phyloP scores from a whole-genome alignment of 2,797 vertebrate species.

The Peromyscus aztecus region DNA sequence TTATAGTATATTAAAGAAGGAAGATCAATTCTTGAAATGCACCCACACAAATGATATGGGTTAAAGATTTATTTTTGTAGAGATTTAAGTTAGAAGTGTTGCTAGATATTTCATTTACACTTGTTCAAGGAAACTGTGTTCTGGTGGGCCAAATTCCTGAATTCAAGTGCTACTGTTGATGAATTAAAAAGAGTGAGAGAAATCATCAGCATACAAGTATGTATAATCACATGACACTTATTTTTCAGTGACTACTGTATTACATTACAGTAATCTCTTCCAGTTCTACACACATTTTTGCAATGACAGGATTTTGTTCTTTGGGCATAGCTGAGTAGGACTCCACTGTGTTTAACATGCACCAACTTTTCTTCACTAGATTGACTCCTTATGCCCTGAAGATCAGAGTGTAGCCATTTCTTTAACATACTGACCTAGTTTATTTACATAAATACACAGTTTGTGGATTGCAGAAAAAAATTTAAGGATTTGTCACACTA shows the following conservation, averaged over 20 bases:
- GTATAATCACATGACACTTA: background rate
- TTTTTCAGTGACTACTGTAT: background rate
- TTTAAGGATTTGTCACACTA: background rate
- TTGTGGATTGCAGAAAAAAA: background rate
- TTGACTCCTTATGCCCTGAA: background rate
- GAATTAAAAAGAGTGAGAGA: background rate
- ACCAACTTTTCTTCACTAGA: background rate
- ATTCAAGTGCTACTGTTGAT: background rate
- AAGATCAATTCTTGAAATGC: too few species aligned
- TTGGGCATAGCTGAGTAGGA: background rate
- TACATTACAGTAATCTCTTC: background rate
- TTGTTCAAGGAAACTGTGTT: background rate
- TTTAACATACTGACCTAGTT: background rate
- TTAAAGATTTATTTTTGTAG: background rate
- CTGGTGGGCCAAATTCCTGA: background rate
- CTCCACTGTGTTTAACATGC: background rate
- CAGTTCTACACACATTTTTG: background rate
- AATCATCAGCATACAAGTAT: background rate
- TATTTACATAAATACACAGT: background rate
- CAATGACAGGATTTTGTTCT: background rate
- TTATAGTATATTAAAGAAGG: background rate
- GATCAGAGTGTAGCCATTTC: background rate
- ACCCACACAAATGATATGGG: background rate
- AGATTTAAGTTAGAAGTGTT: background rate
- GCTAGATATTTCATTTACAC: background rate